Conservation (phyloP, 2,888 invertebrate species). For the Aphidoletes aphidimyza region DNA sequence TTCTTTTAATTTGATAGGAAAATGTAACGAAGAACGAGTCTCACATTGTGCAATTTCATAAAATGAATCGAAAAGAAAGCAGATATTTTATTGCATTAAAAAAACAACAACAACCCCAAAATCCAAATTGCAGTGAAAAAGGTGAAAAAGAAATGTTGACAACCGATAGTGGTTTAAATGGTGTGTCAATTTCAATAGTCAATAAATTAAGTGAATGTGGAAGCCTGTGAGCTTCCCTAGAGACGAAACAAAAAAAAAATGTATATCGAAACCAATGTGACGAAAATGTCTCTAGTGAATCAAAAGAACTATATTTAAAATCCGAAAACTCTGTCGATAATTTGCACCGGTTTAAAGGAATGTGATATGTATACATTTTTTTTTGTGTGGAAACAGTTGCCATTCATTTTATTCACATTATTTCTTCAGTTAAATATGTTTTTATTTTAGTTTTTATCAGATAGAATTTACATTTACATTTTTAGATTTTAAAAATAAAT, state of each 20-base stretch:
- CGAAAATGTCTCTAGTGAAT: background rate
- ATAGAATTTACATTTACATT: background rate
- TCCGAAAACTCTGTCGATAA: background rate
- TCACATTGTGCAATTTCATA: constrained; percentile 12
- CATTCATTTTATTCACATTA: constrained; percentile 25
- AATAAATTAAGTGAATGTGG: no score
- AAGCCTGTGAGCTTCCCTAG: no score
- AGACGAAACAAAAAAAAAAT: no score
- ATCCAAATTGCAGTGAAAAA: background rate
- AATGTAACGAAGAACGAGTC: background rate
- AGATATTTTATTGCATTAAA: background rate
- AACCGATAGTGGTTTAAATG: background rate
- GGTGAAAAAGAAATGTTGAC: background rate
- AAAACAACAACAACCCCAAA: background rate
- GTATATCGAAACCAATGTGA: background rate
- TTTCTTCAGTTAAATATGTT: background rate
- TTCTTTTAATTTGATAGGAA: no score
- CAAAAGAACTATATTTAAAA: background rate
- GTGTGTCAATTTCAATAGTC: background rate
- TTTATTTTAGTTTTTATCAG: background rate
- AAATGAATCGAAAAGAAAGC: background rate
- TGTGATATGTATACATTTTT: constrained; percentile 52
- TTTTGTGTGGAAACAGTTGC: constrained; percentile 54
- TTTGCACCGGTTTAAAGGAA: constrained; percentile 41
- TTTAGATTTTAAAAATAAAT: background rate